A percentile compares a stretch with the other conserved stretches of the same genome.
phyloP scores from a whole-genome alignment of 2,113 vertebrate genomes.

The Paratilapia polleni region DNA sequence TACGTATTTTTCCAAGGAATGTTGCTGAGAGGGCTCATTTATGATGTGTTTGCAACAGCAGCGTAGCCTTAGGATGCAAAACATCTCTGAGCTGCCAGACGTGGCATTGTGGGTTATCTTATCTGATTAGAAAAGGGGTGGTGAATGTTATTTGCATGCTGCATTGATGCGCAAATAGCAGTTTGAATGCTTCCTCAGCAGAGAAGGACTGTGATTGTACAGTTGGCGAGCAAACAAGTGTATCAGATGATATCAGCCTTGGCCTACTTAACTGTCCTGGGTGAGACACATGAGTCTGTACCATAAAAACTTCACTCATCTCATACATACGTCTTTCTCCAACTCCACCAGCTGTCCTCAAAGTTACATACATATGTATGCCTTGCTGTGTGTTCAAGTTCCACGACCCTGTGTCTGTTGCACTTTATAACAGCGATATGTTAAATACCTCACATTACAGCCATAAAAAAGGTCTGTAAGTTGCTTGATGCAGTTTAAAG shows the following conservation, averaged over 20 bases:
- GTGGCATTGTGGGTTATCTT: slow-evolving; percentile 71
- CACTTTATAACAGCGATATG: slow-evolving; percentile 69
- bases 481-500: slow-evolving; percentile 75
- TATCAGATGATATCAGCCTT: slow-evolving; percentile 78
- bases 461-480: slow-evolving; percentile 69
- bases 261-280: slow-evolving; percentile 73
- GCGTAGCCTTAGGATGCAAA: slow-evolving; percentile 71
- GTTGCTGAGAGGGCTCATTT: slow-evolving; percentile 65
- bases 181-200: slow-evolving; percentile 75
- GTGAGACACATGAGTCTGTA: slow-evolving; percentile 33
- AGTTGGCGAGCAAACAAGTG: slow-evolving; percentile 76
- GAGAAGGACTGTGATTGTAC: slow-evolving; percentile 66
- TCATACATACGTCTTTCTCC: slow-evolving; percentile 46
- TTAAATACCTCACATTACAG: slow-evolving; percentile 70
- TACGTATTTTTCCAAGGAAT: slow-evolving; percentile 30
- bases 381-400: slow-evolving; percentile 16
- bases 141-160: slow-evolving; percentile 80
- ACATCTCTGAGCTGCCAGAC: slow-evolving; percentile 54
- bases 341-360: slow-evolving; percentile 17
- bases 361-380: slow-evolving; percentile 3
- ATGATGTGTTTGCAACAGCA: slow-evolving; percentile 61
- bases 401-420: slow-evolving; percentile 36
- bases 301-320: slow-evolving; percentile 54
- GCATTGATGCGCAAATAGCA: slow-evolving; percentile 76
- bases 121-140: slow-evolving; percentile 71